Percentiles rank a stretch among this genome's conserved stretches.
phyloP scores from a whole-genome alignment of 2,888 invertebrate species.

The Thysanoteuthis rhombus region DNA sequence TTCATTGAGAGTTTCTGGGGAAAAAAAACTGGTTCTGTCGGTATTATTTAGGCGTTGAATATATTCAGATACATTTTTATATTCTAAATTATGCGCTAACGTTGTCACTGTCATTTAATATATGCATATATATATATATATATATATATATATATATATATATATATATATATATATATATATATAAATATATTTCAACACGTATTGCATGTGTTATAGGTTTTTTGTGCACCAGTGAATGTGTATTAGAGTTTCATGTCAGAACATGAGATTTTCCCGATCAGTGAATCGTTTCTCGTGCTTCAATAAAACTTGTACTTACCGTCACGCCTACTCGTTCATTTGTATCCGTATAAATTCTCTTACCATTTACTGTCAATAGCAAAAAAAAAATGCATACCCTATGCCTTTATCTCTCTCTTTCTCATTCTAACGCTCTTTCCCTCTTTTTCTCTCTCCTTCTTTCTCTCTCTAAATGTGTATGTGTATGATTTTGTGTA shows the following conservation, averaged over 20 bases:
- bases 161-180: neutral
- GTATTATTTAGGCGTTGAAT: too few relatives aligned
- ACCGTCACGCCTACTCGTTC: neutral
- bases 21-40: too few relatives aligned
- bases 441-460: too few relatives aligned
- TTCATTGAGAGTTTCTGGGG: too few relatives aligned
- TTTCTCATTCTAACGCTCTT: too few relatives aligned
- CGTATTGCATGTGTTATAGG: neutral
- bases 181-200: neutral
- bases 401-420: neutral
- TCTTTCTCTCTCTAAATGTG: too few relatives aligned
- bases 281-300: neutral
- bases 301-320: neutral
- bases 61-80: too few relatives aligned
- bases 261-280: neutral
- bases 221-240: neutral
- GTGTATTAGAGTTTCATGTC: neutral
- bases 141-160: constrained; percentile 12
- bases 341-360: neutral
- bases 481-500: too few relatives aligned
- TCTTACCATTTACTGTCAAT: neutral
- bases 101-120: neutral
- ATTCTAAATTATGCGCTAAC: too few relatives aligned
- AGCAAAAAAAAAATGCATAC: neutral
- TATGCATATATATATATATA: neutral